Evolutionary conservation across 37 sponge, comb jelly and placozoan genomes (phyloP), one percentile per base, ranked within the genome.

Genomic region (Aphrocallistes beatrix): DNA sequence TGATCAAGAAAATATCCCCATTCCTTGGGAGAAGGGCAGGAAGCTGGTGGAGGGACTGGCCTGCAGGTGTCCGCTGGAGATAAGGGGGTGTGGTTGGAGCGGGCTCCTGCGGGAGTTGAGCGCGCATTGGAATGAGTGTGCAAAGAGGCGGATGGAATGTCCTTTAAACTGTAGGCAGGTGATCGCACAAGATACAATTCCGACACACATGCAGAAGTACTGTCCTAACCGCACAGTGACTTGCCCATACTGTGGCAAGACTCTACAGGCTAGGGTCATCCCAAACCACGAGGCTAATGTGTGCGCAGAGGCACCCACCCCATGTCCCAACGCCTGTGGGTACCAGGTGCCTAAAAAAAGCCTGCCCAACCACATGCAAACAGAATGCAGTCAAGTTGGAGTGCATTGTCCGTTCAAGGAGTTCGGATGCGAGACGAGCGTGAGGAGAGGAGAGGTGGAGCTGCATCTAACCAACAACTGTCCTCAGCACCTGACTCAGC

Each of bases 31-130:
- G 75, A 60, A 60, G 75, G 75, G 75, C 25, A 3, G 75, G 17
- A 60, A 60, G 34, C 75, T 60, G 75, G 75, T 60, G 34, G 75
- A 60, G 34, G 75, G 75, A 13, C 75, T 60, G 75, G 75, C 75
- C 34, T 60, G 75, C 34, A 60, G 34, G 34, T 60, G 75, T 28
- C 75, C 75, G 25, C 75, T 60, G 75, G 75, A 60, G 25, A 13
- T 13, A 30, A 60, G 75, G 34, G 75, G 75, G 75, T 60, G 75
- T 60, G 75, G 1, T 13, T 60, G 75, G 75, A 60, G 28, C 25
- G 75, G 75, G 21, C 75, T 25, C 34, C 75, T 60, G 75, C 10
- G 75, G 75, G 75, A 60, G 6, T 6, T 60, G n/a, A 30, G 75
- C 34, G 75, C 28, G 25, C 75, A 60, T 13, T 60, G 75, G 75